Conservation (phyloP, 2,113 vertebrate species). For the Calonectris borealis region DNA sequence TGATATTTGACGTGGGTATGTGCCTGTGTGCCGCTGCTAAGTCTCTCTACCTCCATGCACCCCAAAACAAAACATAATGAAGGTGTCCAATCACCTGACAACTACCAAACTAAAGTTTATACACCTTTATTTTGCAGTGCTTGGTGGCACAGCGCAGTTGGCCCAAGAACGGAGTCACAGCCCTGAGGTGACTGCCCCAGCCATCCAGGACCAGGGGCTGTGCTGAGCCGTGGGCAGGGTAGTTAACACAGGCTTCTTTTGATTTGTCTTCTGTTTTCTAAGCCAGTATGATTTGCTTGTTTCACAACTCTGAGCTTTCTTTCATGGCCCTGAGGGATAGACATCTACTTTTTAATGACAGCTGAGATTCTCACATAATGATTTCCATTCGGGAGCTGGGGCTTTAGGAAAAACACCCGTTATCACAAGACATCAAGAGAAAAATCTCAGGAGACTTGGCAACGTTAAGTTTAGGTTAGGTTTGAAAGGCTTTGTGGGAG, state of each 20-base stretch:
- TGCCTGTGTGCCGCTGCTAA: not conserved
- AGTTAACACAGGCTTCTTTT: not conserved
- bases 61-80: not conserved
- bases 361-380: not conserved
- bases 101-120: not conserved
- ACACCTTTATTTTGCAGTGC: not conserved
- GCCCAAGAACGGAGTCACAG: not conserved
- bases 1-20: fast-evolving
- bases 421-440: not conserved
- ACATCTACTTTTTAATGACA: conserved; percentile 21
- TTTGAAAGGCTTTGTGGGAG: conserved; percentile 14
- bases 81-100: not conserved
- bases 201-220: fast-evolving
- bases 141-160: not conserved
- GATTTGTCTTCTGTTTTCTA: not conserved
- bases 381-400: not conserved
- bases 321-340: not conserved
- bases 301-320: not conserved
- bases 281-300: not conserved
- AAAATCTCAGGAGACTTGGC: not conserved
- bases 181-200: not conserved
- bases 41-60: not conserved
- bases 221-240: not conserved
- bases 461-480: not conserved
- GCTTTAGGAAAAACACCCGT: not conserved